These are phyloP conservation scores for Acipenser ruthenus DNA, from an alignment of 2,797 vertebrate genomes.

Conservation along the genomic window DNA sequence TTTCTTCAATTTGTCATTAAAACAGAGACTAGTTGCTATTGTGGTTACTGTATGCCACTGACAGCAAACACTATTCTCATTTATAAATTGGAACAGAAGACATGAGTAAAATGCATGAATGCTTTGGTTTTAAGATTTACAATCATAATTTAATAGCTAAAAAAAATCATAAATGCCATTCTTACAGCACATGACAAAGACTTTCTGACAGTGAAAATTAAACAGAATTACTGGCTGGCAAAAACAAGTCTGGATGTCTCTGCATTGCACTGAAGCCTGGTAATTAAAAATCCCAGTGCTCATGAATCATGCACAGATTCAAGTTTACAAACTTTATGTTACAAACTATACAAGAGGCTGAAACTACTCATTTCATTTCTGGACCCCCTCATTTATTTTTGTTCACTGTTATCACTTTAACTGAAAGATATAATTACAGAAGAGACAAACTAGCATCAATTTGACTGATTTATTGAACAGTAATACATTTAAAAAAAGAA, in stretches of 20 bases:
- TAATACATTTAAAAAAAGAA: background rate
- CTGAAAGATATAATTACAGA: constrained; percentile 3
- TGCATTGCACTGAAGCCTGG: too few species aligned
- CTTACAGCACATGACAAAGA: background rate
- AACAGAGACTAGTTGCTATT: too few species aligned
- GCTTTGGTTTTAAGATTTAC: constrained; percentile 4
- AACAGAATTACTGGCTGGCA: background rate
- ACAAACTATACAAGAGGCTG: too few species aligned
- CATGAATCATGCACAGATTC: background rate
- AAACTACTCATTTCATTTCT: too few species aligned
- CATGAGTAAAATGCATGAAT: too few species aligned
- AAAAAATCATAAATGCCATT: background rate
- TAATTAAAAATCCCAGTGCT: background rate
- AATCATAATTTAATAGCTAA: background rate
- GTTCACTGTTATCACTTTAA: background rate
- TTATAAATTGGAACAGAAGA: too few species aligned
- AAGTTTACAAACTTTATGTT: too few species aligned
- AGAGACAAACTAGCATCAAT: background rate
- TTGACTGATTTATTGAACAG: background rate
- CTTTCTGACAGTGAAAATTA: background rate
- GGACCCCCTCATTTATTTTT: background rate
- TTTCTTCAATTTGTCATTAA: too few species aligned
- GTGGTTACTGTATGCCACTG: too few species aligned
- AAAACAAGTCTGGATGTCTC: background rate
- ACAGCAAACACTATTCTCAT: too few species aligned